Evolutionary conservation across 2,888 invertebrate species (phyloP).

Genomic region (Melinopterus prodromus): DNA sequence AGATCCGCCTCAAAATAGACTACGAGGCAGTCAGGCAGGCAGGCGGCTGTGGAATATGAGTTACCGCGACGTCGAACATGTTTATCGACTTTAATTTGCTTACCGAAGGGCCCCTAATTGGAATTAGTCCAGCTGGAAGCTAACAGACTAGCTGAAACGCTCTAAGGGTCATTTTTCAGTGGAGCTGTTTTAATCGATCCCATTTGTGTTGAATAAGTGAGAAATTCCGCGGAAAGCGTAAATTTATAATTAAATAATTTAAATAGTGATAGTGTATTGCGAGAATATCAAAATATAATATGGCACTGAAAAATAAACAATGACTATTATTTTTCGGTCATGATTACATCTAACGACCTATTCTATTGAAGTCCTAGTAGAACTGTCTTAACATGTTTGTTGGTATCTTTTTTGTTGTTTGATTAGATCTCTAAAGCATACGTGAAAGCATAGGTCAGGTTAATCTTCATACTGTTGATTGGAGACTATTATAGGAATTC

Average conservation of each 20-base stretch:
- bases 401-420: too few species aligned
- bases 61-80: not conserved
- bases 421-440: too few species aligned
- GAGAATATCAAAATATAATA: too few species aligned
- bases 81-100: conserved; percentile 4
- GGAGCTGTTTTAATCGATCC: not conserved
- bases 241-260: not conserved
- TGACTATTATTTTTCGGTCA: too few species aligned
- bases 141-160: not conserved
- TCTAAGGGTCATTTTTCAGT: not conserved
- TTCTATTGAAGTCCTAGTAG: too few species aligned
- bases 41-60: not conserved
- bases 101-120: not conserved
- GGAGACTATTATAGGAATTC: too few species aligned
- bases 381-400: too few species aligned
- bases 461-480: too few species aligned
- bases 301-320: too few species aligned
- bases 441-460: too few species aligned
- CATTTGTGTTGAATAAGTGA: not conserved
- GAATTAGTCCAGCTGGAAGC: not conserved
- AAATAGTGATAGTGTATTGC: not conserved
- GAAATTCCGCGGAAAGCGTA: not conserved
- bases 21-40: not conserved
- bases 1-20: conserved; percentile 4
- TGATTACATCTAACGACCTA: too few species aligned